Conservation (phyloP, 2,888 invertebrate genomes). For the Chironomus tentans region DNA sequence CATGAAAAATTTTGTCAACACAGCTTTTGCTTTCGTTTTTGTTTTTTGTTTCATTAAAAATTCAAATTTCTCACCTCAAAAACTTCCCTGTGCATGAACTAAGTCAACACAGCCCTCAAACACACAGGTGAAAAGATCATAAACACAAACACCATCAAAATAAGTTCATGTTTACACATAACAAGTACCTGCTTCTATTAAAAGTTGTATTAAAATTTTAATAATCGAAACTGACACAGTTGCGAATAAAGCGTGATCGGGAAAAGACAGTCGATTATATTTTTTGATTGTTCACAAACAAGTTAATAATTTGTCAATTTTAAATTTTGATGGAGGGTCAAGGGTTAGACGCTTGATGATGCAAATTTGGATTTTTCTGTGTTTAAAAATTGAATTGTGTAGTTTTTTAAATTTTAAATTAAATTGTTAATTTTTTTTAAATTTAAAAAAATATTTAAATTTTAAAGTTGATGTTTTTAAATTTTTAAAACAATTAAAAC, state of each 20-base stretch:
- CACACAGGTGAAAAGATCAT: conserved; percentile 8
- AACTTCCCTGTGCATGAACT: background rate
- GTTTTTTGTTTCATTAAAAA: too few species aligned
- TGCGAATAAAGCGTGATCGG: conserved; percentile 8
- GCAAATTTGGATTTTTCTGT: too few species aligned
- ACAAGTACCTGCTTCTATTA: background rate
- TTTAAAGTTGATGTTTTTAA: too few species aligned
- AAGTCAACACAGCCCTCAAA: background rate
- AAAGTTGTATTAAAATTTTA: background rate
- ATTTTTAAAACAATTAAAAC: too few species aligned
- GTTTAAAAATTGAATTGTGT: too few species aligned
- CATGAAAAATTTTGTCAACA: too few species aligned
- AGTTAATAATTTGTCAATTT: background rate
- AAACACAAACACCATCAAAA: background rate
- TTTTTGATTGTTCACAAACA: background rate
- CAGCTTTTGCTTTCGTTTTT: too few species aligned
- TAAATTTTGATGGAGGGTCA: too few species aligned
- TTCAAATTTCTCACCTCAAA: too few species aligned
- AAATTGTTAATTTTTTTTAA: too few species aligned
- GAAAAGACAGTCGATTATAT: background rate
- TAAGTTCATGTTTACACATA: background rate
- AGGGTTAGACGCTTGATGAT: background rate
- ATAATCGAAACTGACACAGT: conserved; percentile 6
- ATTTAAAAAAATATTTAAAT: too few species aligned
- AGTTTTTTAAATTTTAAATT: too few species aligned